phyloP scores from a whole-genome alignment of 2,113 vertebrate species.

The Pomatorhinus ruficollis region DNA sequence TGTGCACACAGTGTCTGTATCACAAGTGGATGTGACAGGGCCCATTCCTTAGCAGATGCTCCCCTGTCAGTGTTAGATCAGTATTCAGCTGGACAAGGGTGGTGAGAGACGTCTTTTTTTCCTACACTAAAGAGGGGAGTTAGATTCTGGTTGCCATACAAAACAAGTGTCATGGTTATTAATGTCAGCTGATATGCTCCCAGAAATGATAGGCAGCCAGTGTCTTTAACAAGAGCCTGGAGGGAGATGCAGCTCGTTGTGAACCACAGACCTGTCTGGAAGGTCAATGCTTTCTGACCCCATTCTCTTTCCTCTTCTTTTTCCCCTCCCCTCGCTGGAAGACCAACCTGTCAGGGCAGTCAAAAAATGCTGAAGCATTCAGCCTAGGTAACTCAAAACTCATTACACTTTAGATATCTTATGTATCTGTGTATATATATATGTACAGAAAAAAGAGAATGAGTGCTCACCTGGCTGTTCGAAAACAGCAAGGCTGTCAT shows the following conservation, averaged over 20 bases:
- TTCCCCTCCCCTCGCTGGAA: neutral
- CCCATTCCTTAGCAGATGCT: neutral
- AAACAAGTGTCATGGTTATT: neutral
- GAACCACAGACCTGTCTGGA: neutral
- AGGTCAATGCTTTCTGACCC: neutral
- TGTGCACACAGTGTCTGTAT: neutral
- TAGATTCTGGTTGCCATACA: neutral
- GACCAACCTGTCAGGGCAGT: neutral
- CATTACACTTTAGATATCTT: neutral
- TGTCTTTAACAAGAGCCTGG: neutral
- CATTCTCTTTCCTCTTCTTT: neutral
- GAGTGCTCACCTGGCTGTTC: neutral
- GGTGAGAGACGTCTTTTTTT: neutral
- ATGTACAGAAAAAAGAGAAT: neutral
- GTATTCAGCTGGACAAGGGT: neutral
- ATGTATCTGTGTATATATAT: neutral
- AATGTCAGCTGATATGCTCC: neutral
- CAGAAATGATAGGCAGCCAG: neutral
- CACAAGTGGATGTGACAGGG: neutral
- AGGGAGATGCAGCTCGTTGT: neutral
- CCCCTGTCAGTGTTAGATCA: neutral
- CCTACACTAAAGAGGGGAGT: neutral
- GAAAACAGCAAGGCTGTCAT: neutral
- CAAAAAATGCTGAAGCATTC: neutral
- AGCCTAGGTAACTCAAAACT: neutral